A percentile compares a stretch with the other conserved stretches of the same genome.
phyloP scores from a whole-genome alignment of 2,888 invertebrate genomes.

The Ceratothoa steindachneri region DNA sequence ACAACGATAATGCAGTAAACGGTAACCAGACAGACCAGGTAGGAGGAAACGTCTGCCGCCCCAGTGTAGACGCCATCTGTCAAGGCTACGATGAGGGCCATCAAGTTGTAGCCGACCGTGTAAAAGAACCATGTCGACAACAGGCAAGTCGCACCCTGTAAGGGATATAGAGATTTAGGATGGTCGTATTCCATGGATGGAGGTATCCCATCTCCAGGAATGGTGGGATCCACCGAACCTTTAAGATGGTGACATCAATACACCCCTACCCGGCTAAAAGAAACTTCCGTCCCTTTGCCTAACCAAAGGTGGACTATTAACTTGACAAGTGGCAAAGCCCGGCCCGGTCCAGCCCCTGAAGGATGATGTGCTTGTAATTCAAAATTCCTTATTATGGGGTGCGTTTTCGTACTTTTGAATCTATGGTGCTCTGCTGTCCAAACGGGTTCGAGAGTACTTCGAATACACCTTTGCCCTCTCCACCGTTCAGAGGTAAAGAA shows the following conservation, averaged over 20 bases:
- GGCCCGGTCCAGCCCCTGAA: too few species aligned
- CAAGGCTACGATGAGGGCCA: constrained; percentile 37
- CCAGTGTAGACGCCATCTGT: constrained; percentile 42
- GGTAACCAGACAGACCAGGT: constrained; percentile 39
- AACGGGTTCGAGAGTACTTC: too few species aligned
- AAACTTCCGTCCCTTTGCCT: too few species aligned
- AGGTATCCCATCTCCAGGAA: neutral
- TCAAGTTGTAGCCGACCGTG: constrained; percentile 43
- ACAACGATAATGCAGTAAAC: constrained; percentile 44
- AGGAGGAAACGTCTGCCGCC: constrained; percentile 41
- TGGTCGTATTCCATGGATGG: neutral
- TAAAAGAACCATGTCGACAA: constrained; percentile 47
- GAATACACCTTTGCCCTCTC: too few species aligned
- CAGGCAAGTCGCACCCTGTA: constrained; percentile 39
- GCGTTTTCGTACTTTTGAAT: too few species aligned
- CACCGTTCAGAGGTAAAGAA: too few species aligned
- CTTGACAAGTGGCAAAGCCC: too few species aligned
- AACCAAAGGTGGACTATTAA: too few species aligned
- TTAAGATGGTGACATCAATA: neutral
- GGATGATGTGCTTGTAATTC: too few species aligned
- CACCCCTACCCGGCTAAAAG: too few species aligned
- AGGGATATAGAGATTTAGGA: neutral
- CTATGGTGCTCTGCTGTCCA: too few species aligned
- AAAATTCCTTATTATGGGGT: too few species aligned
- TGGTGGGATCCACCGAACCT: neutral